Evolutionary conservation across 2,113 vertebrate species (phyloP).

Genomic region (Neolamprologus cancellatus): DNA sequence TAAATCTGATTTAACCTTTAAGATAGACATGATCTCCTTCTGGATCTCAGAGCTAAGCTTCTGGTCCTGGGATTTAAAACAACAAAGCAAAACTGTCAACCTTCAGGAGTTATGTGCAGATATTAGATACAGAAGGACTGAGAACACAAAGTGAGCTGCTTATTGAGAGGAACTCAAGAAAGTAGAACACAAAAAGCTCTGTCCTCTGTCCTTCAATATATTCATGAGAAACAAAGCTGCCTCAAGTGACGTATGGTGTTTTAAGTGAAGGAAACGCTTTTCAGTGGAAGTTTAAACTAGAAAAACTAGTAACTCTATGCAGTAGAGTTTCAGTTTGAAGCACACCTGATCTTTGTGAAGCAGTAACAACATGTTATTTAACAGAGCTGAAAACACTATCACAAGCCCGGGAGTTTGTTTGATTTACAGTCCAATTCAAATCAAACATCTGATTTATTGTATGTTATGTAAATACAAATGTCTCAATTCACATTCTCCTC

Average conservation of each 20-base stretch:
- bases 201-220: neutral
- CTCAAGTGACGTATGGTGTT: fast-evolving
- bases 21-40: neutral
- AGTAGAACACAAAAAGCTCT: neutral
- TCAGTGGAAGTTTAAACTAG: neutral
- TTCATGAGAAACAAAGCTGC: neutral
- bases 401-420: neutral
- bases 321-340: neutral
- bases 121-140: neutral
- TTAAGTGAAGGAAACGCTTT: neutral
- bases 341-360: neutral
- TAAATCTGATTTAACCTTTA: neutral
- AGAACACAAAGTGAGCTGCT: neutral
- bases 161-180: neutral
- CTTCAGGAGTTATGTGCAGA: neutral
- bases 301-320: neutral
- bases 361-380: neutral
- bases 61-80: neutral
- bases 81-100: neutral
- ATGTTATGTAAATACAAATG: neutral
- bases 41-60: neutral
- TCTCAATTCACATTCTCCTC: neutral
- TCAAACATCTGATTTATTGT: neutral
- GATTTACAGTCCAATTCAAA: neutral
- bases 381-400: neutral